Percentiles rank a stretch among this genome's conserved stretches.
phyloP scores from a whole-genome alignment of 2,888 invertebrate species.

The Trichopria drosophilae region DNA sequence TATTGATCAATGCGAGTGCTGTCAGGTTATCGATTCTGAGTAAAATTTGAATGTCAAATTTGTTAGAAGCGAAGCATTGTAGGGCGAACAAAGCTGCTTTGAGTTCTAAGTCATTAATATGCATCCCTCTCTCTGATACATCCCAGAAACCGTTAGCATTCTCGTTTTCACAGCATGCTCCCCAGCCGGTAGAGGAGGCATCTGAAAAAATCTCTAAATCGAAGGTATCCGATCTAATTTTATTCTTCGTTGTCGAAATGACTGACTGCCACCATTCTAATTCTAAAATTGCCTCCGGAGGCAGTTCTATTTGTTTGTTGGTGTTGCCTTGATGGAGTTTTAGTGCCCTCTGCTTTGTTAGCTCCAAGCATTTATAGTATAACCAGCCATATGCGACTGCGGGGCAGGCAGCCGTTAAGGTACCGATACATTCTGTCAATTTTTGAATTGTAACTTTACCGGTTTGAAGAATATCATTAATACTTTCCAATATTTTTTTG shows the following conservation, averaged over 20 bases:
- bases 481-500: background rate
- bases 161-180: background rate
- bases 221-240: background rate
- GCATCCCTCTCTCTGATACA: background rate
- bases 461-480: background rate
- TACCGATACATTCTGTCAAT: constrained; percentile 8
- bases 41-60: no score
- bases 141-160: background rate
- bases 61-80: no score
- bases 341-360: background rate
- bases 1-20: no score
- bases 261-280: background rate
- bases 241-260: background rate
- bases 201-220: background rate
- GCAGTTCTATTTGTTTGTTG: background rate
- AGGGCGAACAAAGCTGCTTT: background rate
- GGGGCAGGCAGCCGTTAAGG: constrained; percentile 24
- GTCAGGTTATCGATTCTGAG: no score
- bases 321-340: no score
- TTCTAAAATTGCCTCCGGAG: background rate
- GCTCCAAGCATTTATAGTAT: constrained; percentile 20
- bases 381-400: constrained; percentile 23
- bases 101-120: background rate
- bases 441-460: background rate
- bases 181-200: no score